phyloP scores from a whole-genome alignment of 2,888 invertebrate species.

The Blomia tropicalis region DNA sequence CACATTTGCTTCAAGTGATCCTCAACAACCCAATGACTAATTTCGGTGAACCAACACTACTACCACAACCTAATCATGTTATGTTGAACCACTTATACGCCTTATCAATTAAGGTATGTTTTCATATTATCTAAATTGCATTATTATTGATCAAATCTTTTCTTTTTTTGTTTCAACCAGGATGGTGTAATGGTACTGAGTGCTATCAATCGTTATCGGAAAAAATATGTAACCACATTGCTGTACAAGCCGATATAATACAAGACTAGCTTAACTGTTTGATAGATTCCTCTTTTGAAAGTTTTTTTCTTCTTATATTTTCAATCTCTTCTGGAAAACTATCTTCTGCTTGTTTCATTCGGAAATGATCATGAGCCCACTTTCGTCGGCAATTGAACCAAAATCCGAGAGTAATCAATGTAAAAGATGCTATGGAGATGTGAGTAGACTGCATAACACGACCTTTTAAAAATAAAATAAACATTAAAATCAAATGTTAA shows the following conservation, averaged over 20 bases:
- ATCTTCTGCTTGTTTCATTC: slow-evolving; percentile 26
- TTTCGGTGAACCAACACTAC: slow-evolving; percentile 71
- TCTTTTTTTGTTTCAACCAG: slow-evolving; percentile 31
- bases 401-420: slow-evolving; percentile 3
- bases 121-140: not conserved
- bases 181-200: slow-evolving; percentile 99
- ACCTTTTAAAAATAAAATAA: not conserved
- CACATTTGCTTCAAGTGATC: slow-evolving; percentile 94
- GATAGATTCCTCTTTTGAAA: slow-evolving; percentile 4
- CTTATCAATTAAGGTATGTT: slow-evolving; percentile 80
- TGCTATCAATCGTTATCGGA: slow-evolving; percentile 92
- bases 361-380: slow-evolving; percentile 27
- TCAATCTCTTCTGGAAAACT: slow-evolving; percentile 25
- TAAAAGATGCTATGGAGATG: slow-evolving; percentile 12
- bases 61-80: slow-evolving; percentile 99
- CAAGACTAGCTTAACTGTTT: not conserved
- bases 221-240: slow-evolving; percentile 97
- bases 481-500: not conserved
- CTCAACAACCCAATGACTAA: slow-evolving; percentile 53
- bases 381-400: slow-evolving; percentile 23
- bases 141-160: slow-evolving; percentile 3
- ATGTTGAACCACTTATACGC: slow-evolving; percentile 99
- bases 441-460: slow-evolving; percentile 12
- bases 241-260: slow-evolving; percentile 80
- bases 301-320: slow-evolving; percentile 15